Percentiles rank a stretch among this genome's conserved stretches.
Evolutionary conservation across 2,797 vertebrate species (phyloP).

Genomic region (Cephalopachus bancanus): DNA sequence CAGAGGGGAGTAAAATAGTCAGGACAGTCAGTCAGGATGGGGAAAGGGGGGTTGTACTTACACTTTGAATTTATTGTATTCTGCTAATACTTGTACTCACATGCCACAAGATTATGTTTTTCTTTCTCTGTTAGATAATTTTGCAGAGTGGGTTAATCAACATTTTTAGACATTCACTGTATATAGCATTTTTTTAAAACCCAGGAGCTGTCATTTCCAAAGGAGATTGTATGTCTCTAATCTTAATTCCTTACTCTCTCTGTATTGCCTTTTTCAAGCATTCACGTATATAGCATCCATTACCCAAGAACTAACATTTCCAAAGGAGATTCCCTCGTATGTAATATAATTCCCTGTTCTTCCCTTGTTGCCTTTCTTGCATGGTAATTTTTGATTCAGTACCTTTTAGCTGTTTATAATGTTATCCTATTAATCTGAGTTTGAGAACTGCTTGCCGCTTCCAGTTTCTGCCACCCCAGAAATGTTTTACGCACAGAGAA

Average conservation of each 20-base stretch:
- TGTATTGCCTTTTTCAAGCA: not conserved
- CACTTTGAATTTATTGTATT: not conserved
- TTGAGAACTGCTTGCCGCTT: constrained; percentile 17
- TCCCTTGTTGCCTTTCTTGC: constrained; percentile 28
- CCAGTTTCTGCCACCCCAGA: not conserved
- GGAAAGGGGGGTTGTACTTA: not conserved
- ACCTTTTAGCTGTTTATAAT: not conserved
- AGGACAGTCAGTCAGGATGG: not conserved
- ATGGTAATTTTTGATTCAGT: not conserved
- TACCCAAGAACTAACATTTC: constrained; percentile 35
- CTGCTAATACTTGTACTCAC: not conserved
- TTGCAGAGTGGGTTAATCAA: not conserved
- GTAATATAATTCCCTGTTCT: not conserved
- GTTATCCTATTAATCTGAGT: not conserved
- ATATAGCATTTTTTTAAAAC: not conserved
- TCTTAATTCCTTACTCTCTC: not conserved
- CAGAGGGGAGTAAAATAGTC: not conserved
- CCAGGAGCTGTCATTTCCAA: not conserved
- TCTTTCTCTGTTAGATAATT: not conserved
- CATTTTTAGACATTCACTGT: constrained; percentile 17
- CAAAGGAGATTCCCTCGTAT: not conserved
- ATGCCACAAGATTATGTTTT: not conserved
- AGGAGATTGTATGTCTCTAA: not conserved
- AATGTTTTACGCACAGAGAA: constrained; percentile 2
- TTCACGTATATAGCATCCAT: not conserved